A percentile compares a stretch with the other conserved stretches of the same genome.
Evolutionary conservation across 1,140 invertebrate species (phyloP).

Genomic region (Saxidomus purpurata): DNA sequence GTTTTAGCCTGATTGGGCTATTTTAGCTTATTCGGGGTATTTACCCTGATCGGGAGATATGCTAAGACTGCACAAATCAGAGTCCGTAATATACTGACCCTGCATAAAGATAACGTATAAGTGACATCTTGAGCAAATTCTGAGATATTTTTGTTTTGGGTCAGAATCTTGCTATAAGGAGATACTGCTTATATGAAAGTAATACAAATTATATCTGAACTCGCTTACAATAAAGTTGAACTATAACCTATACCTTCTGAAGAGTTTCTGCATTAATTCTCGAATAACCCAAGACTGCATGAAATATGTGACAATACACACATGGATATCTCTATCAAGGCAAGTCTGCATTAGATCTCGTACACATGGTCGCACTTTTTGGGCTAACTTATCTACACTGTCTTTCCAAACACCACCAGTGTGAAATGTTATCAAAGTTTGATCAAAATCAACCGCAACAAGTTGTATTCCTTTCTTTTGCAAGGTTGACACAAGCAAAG

Average conservation of each 20-base stretch:
- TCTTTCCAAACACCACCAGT: conserved; percentile 85
- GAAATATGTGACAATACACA: conserved; percentile 85
- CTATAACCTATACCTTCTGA: conserved; percentile 71
- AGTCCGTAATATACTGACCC: too few species aligned
- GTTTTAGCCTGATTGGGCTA: too few species aligned
- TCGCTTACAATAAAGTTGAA: too few species aligned
- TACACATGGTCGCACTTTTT: conserved; percentile 83
- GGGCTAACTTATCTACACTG: conserved; percentile 77
- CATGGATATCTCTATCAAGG: conserved; percentile 78
- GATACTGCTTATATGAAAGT: too few species aligned
- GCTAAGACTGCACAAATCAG: too few species aligned
- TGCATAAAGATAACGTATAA: too few species aligned
- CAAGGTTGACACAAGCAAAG: conserved; percentile 70
- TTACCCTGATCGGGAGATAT: too few species aligned
- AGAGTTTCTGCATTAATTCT: conserved; percentile 81
- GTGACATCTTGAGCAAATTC: too few species aligned
- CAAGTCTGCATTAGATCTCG: conserved; percentile 79
- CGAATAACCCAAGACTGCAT: conserved; percentile 82
- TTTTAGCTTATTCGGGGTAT: too few species aligned
- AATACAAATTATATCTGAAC: too few species aligned
- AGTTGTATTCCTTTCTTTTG: conserved; percentile 81
- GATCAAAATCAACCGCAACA: conserved; percentile 85
- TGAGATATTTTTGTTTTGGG: too few species aligned
- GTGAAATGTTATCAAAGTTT: conserved; percentile 84
- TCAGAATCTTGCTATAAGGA: too few species aligned